Percentiles rank a stretch among this genome's conserved stretches.
Conservation (phyloP, 1,140 invertebrate species). For the Listronotus oregonensis region DNA sequence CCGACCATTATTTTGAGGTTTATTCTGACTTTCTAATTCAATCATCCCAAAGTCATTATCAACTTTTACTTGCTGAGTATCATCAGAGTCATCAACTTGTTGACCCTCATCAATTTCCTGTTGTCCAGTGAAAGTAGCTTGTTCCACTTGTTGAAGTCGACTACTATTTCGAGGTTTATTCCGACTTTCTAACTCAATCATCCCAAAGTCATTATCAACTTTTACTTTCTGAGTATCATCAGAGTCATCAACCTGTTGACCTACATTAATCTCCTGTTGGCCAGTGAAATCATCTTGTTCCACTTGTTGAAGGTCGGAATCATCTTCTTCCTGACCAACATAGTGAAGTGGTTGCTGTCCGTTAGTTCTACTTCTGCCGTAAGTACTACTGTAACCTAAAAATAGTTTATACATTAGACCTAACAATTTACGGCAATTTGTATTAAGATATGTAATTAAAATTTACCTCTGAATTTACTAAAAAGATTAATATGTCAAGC, state of each 20-base stretch:
- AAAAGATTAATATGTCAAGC: no score
- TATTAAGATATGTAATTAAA: no score
- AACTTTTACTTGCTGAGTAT: conserved; percentile 28
- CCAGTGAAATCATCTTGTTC: not conserved
- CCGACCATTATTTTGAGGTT: no score
- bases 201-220: conserved; percentile 15
- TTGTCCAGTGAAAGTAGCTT: not conserved
- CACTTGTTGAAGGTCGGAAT: conserved; percentile 26
- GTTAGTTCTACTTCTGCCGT: not conserved
- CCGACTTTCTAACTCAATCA: not conserved
- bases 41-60: conserved; percentile 6
- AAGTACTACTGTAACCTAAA: no score
- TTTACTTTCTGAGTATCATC: conserved; percentile 31
- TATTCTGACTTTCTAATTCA: not conserved
- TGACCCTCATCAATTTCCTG: not conserved
- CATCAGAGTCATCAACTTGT: conserved; percentile 25
- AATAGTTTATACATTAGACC: no score
- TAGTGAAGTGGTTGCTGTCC: not conserved
- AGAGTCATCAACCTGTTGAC: conserved; percentile 15
- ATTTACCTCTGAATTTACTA: no score
- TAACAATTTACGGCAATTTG: no score
- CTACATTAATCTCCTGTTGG: not conserved
- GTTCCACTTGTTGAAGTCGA: conserved; percentile 10
- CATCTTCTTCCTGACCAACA: conserved; percentile 21
- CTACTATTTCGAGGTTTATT: no score